Evolutionary conservation across 2,797 vertebrate species (phyloP), one percentile per base, ranked within the genome.

Genomic region (Eremophila alpestris): DNA sequence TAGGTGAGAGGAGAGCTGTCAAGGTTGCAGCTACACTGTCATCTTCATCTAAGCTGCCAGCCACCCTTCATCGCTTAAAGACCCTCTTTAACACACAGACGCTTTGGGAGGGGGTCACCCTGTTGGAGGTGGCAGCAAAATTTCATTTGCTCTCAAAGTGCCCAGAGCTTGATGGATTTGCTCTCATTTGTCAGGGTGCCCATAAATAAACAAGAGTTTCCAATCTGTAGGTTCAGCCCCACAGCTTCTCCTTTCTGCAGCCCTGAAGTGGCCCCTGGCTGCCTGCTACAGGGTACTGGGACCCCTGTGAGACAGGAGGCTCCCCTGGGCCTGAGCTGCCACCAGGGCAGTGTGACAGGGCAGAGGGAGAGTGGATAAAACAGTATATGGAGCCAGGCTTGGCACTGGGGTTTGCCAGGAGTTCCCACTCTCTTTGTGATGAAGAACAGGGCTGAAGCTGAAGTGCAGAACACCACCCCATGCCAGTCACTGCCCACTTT

Each of bases 41-140:
- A 94, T 96, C 96, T 97, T 97, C 92, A 96, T 96, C 94, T 55
- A 85, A 89, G 73, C 81, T 87, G 89, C 90, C 93, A 93, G 94
- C 89, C 93, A 89, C 93, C 95, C 88, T 88, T 96, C 71, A 27
- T 16, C 5, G 4, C 91, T 94, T 97, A 58, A 94, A 94, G 85
- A 94, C 89, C 54, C 71, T 83, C 84, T 96, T 88, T 90, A 94
- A 93, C 68, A 89, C 52, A 10, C 10, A 2, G 3, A 2, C 1
- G 5, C 75, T 77, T 60, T 64, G 68, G 75, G 89, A 89, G 74
- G 63, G 69, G 75, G 64, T 54, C 78, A 49, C 58, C 0, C 1
- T 3, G 10, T 32, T 59, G 76, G 69, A 59, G 52, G 49, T 2
- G 17, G 78, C 89, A 74, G 76, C 38, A 90, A 90, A 73, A 75